Conservation (phyloP, 2,797 vertebrate species). For the Anomalospiza imberbis region DNA sequence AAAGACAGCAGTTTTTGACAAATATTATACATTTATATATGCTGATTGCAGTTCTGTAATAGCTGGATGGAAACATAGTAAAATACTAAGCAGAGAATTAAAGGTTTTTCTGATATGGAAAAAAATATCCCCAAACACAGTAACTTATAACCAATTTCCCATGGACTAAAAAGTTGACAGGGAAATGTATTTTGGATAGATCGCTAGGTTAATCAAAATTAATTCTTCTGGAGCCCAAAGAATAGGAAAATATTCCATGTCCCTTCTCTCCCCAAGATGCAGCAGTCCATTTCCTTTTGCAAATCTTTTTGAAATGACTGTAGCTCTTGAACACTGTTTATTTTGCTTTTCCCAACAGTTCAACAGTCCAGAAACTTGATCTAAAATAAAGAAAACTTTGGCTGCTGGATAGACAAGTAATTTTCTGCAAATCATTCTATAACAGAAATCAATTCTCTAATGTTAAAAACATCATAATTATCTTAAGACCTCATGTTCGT, state of each 20-base stretch:
- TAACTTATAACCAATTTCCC: not conserved
- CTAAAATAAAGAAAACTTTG: not conserved
- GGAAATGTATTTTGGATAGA: not conserved
- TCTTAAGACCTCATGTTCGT: not conserved
- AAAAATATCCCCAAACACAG: not conserved
- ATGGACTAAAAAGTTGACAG: not conserved
- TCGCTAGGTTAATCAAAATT: not conserved
- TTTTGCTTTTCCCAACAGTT: not conserved
- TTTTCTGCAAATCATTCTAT: conserved; percentile 4
- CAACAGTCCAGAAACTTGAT: not conserved
- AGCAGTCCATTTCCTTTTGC: not conserved
- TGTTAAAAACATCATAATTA: accelerated
- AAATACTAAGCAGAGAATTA: not conserved
- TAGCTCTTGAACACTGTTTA: not conserved
- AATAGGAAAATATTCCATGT: not conserved
- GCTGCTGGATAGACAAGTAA: not conserved
- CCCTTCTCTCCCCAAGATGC: not conserved
- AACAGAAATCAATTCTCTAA: not conserved
- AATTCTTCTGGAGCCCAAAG: not conserved
- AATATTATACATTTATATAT: not conserved
- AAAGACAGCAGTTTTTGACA: not conserved
- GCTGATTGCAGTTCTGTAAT: not conserved
- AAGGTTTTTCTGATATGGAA: not conserved
- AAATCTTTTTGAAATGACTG: not conserved
- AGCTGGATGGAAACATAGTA: not conserved